phyloP scores from a whole-genome alignment of 1,140 invertebrate species.

The Thalassaphorura encarpata region DNA sequence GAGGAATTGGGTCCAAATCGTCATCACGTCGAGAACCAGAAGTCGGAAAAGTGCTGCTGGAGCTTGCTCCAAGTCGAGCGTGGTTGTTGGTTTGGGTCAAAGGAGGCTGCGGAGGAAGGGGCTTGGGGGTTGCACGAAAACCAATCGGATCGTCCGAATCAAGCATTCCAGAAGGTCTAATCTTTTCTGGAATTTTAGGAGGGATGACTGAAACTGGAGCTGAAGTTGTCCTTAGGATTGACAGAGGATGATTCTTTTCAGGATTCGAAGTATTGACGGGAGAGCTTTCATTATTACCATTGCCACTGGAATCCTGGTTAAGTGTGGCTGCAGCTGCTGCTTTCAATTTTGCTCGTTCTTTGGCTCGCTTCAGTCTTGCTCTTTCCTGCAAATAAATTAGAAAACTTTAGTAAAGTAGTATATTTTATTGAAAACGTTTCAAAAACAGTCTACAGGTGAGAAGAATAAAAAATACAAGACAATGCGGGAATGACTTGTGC shows the following conservation, averaged over 20 bases:
- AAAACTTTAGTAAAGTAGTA: background rate
- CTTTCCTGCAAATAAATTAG: constrained; percentile 45
- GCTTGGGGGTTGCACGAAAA: constrained; percentile 26
- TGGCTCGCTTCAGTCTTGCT: constrained; percentile 53
- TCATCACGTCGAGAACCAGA: background rate
- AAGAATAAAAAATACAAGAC: too few species aligned
- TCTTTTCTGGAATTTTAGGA: constrained; percentile 28
- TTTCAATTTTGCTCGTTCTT: constrained; percentile 53
- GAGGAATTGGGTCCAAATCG: constrained; percentile 15
- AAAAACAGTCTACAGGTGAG: too few species aligned
- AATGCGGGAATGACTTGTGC: background rate
- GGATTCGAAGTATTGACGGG: background rate
- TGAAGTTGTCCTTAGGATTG: background rate
- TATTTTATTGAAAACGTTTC: constrained; percentile 1
- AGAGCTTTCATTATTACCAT: background rate
- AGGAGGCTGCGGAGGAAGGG: constrained; percentile 24
- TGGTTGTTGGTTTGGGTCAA: background rate
- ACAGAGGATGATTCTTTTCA: background rate
- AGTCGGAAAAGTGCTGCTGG: too few species aligned
- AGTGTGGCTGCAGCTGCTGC: constrained; percentile 48
- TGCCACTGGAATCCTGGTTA: background rate
- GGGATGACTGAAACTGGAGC: background rate
- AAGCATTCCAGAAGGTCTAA: background rate
- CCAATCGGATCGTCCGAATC: constrained; percentile 20
- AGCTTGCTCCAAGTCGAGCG: too few species aligned